These are phyloP conservation scores for Phrixothrix hirtus DNA, from an alignment of 2,888 invertebrate genomes.

Conservation along the genomic window DNA sequence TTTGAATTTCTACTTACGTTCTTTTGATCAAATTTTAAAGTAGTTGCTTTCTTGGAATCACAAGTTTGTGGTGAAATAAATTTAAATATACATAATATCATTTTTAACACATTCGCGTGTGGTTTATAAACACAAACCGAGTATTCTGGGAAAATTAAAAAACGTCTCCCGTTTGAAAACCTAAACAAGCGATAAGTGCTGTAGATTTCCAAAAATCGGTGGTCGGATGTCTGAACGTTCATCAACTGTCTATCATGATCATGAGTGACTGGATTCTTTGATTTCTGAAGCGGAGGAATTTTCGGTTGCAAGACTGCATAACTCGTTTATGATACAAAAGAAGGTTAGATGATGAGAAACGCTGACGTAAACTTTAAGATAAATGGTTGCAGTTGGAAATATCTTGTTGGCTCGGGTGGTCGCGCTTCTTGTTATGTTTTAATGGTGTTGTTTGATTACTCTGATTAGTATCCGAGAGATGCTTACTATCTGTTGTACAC, in stretches of 20 bases:
- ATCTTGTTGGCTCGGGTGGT: slow-evolving; percentile 27
- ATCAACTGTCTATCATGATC: slow-evolving; percentile 53
- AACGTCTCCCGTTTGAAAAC: slow-evolving; percentile 21
- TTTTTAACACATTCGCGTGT: slow-evolving; percentile 48
- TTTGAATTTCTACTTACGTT: no score
- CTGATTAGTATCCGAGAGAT: slow-evolving; percentile 13
- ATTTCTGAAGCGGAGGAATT: slow-evolving; percentile 49
- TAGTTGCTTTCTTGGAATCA: no score
- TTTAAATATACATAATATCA: slow-evolving; percentile 52
- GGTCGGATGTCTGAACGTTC: slow-evolving; percentile 52
- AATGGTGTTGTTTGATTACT: slow-evolving; percentile 27
- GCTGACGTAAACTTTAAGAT: slow-evolving; percentile 19
- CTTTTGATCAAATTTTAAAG: no score
- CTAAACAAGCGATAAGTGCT: slow-evolving; percentile 38
- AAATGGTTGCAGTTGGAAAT: slow-evolving; percentile 20
- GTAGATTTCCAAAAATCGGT: no score
- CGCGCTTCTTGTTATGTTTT: slow-evolving; percentile 26
- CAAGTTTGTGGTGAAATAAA: no score
- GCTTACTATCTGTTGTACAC: neutral
- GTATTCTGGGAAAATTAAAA: slow-evolving; percentile 39
- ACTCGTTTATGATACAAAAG: slow-evolving; percentile 11
- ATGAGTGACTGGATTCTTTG: slow-evolving; percentile 52
- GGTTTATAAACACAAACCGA: slow-evolving; percentile 33
- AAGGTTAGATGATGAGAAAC: slow-evolving; percentile 17
- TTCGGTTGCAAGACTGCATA: slow-evolving; percentile 32